Conservation (phyloP, 2,888 invertebrate genomes). For the Keiferia lycopersicella region DNA sequence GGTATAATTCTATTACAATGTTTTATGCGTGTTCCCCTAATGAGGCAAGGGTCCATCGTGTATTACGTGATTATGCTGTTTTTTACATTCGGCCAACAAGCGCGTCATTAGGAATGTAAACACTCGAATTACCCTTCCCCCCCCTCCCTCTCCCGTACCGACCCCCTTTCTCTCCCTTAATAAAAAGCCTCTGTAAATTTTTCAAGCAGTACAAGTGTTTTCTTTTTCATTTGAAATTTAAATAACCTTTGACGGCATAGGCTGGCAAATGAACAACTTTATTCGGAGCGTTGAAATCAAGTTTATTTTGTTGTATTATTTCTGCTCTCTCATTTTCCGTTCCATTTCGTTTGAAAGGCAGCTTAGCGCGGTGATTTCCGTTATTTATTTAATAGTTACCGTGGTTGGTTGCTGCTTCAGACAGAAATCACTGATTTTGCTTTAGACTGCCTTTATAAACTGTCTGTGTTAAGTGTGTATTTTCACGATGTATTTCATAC, state of each 20-base stretch:
- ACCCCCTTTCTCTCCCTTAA: background rate
- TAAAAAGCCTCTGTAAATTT: constrained; percentile 17
- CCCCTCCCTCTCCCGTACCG: background rate
- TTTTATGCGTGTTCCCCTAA: constrained; percentile 19
- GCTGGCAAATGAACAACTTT: constrained; percentile 9
- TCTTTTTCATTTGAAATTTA: constrained; percentile 25
- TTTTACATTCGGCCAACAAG: constrained; percentile 25
- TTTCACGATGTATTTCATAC: too few relatives aligned
- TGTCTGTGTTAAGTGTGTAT: too few relatives aligned
- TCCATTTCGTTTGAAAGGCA: background rate
- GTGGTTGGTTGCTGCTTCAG: background rate
- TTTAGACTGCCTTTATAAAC: too few relatives aligned
- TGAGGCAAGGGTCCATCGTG: constrained; percentile 22
- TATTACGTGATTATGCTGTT: constrained; percentile 25
- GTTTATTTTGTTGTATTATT: constrained; percentile 2
- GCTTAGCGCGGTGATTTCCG: background rate
- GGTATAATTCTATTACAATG: constrained; percentile 24
- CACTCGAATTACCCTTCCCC: constrained; percentile 17
- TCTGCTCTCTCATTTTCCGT: background rate
- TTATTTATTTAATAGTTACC: background rate
- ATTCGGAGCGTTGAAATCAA: background rate
- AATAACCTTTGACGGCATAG: constrained; percentile 16
- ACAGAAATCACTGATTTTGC: background rate
- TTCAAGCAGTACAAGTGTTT: constrained; percentile 17
- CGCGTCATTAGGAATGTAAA: constrained; percentile 28